Percentiles rank a stretch among this genome's conserved stretches.
Conservation (phyloP, 2,797 vertebrate species). For the Remorina albescens region DNA sequence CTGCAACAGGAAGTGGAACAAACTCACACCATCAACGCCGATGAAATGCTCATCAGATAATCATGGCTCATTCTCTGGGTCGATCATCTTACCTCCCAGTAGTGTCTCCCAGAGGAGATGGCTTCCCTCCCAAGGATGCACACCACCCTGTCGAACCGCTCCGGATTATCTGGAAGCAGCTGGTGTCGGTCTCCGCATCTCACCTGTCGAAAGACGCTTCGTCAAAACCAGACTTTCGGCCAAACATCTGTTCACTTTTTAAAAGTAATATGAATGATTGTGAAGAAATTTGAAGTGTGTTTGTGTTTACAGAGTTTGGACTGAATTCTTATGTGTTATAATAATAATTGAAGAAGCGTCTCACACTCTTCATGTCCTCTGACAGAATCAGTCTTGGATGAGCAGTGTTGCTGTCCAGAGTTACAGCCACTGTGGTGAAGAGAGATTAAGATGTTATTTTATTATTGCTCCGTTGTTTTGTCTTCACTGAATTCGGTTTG, state of each 20-base stretch:
- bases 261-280: too few relatives aligned
- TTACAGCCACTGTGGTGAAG: constrained; percentile 79
- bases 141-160: constrained; percentile 83
- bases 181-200: constrained; percentile 71
- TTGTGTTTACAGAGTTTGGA: too few relatives aligned
- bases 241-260: too few relatives aligned
- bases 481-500: too few relatives aligned
- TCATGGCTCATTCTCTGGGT: background rate
- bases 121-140: constrained; percentile 84
- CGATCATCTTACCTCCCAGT: constrained; percentile 82
- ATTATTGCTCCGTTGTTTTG: too few relatives aligned
- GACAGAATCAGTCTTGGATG: constrained; percentile 86
- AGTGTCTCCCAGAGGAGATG: constrained; percentile 83
- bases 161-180: constrained; percentile 68
- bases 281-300: too few relatives aligned
- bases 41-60: too few relatives aligned
- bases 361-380: constrained; percentile 82
- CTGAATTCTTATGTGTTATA: background rate
- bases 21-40: background rate
- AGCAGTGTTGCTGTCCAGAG: constrained; percentile 84
- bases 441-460: background rate
- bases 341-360: background rate
- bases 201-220: constrained; percentile 61
- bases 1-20: constrained; percentile 37
- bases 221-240: background rate